Evolutionary conservation across 2,888 invertebrate species (phyloP).

Genomic region (Lycaena phlaeas): DNA sequence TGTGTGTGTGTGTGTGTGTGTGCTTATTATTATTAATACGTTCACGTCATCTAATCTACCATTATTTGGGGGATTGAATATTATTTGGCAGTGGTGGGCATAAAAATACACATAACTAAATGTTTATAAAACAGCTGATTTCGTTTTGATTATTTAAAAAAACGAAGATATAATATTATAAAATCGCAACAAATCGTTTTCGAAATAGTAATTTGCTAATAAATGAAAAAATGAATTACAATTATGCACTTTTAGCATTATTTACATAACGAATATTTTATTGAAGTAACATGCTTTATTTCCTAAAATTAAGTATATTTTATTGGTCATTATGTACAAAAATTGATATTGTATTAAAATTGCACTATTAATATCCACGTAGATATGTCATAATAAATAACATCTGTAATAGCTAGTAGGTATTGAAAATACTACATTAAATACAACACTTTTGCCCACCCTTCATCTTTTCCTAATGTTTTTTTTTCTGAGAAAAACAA

Average conservation of each 20-base stretch:
- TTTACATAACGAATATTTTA: neutral
- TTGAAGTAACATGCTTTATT: neutral
- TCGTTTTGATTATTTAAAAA: no score
- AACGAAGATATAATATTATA: no score
- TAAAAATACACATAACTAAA: neutral
- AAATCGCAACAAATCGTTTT: no score
- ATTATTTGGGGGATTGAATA: neutral
- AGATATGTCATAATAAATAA: slow-evolving; percentile 2
- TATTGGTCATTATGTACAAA: slow-evolving; percentile 6
- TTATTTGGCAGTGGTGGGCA: neutral
- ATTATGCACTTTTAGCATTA: neutral
- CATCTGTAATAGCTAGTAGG: neutral
- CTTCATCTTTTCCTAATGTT: neutral
- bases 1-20: no score
- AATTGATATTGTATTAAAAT: slow-evolving; percentile 7
- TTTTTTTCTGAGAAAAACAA: neutral
- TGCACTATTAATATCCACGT: neutral
- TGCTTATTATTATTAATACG: neutral
- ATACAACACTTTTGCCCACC: neutral
- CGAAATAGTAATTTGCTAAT: no score
- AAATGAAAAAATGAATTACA: no score
- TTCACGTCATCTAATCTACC: neutral
- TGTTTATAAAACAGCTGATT: neutral
- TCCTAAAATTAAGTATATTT: neutral
- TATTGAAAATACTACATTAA: neutral